Evolutionary conservation across 2,797 vertebrate genomes (phyloP), one percentile per base, ranked within the genome.

Genomic region (Philypnodon macrostomus): DNA sequence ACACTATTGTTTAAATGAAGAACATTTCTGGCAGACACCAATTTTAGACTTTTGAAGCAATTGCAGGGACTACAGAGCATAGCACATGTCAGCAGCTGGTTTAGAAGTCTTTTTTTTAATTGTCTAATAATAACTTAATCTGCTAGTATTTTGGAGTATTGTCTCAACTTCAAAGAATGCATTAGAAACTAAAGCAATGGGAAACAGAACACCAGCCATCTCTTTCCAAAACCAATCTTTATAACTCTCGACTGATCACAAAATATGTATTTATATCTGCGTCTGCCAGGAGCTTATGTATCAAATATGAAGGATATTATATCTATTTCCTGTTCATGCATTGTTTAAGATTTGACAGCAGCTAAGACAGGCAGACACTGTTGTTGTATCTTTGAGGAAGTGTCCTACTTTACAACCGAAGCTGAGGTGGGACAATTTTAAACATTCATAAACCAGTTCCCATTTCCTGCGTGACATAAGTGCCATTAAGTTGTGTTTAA

Each of bases 331-430:
- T 51, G 19, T n/a, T 51, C 13, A 40, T 44, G 14, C 38, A 21
- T 8, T 45, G 53, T 46, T 21, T 52, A 72, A 53, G 12, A 36
- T 67, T 30, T 71, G 66, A 77, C 73, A 68, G 63, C 61, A 45
- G 68, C 70, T 51, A 62, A 51, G 60, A 52, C 53, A 31, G 48
- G 58, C 48, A 1, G 49, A 47, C 37, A 13, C 47, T 47, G 64
- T 62, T 70, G 58, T 72, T 62, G 48, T 41, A 38, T 50, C 72
- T 72, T 70, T 51, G 54, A 58, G 51, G 68, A 81, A 21, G 53
- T 74, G 79, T 76, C 79, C 83, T 77, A 79, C 65, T 85, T 83
- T 67, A 67, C 46, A 58, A 61, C 73, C 70, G 63, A 64, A 21
- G 60, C 63, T 72, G 58, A 49, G 57, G 55, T 2, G 58, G 58